phyloP scores from a whole-genome alignment of 2,113 vertebrate species.

The Malurus cyaneus region DNA sequence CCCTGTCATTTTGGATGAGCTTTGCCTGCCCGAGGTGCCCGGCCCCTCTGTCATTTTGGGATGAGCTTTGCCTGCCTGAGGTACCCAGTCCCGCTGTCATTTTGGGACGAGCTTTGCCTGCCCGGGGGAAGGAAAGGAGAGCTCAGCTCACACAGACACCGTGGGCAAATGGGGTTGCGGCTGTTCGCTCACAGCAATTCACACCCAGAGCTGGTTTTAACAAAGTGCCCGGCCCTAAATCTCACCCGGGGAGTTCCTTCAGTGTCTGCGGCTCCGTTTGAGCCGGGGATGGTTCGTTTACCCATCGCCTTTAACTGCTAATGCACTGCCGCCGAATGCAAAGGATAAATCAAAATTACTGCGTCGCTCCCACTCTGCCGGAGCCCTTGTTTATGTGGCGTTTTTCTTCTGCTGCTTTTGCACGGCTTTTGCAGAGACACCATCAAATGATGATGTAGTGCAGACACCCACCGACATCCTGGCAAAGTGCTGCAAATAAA shows the following conservation, averaged over 20 bases:
- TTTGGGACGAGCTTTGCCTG: too few species aligned
- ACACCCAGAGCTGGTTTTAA: background rate
- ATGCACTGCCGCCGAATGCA: conserved; percentile 69
- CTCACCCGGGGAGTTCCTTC: conserved; percentile 23
- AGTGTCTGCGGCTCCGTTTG: conserved; percentile 64
- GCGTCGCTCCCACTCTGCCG: conserved; percentile 69
- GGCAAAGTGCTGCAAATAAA: conserved; percentile 59
- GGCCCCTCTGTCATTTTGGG: too few species aligned
- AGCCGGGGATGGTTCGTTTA: conserved; percentile 68
- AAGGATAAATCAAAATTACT: conserved; percentile 81
- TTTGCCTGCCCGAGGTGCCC: too few species aligned
- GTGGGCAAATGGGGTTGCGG: conserved; percentile 5
- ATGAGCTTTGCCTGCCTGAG: too few species aligned
- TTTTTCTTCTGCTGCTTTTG: conserved; percentile 68
- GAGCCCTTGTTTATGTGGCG: conserved; percentile 69
- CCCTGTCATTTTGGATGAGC: too few species aligned
- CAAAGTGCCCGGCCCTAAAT: conserved; percentile 19
- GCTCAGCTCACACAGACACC: background rate
- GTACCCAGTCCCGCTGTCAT: too few species aligned
- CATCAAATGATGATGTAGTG: conserved; percentile 75
- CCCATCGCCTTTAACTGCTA: conserved; percentile 72
- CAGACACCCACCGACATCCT: conserved; percentile 26
- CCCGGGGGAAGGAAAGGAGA: too few species aligned
- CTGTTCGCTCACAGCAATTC: conserved; percentile 49
- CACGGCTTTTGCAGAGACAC: conserved; percentile 40